Evolutionary conservation across 30 jellyfish, hydroid and myxozoan genomes (phyloP).

Genomic region (Hydra vulgaris): DNA sequence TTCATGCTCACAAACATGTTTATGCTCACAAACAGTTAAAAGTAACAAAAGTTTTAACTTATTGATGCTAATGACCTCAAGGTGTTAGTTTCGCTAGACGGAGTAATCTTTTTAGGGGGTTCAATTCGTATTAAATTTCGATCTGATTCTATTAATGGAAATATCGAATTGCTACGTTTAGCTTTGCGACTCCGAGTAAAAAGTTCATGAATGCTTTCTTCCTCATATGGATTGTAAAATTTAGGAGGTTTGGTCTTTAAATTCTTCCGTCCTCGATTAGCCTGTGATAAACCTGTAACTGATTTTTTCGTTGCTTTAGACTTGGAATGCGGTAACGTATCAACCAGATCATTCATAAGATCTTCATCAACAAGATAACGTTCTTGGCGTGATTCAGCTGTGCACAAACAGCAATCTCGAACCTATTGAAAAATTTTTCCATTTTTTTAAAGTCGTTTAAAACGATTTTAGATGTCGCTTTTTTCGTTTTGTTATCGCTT

Average conservation of each 20-base stretch:
- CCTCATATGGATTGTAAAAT: conserved; percentile 29
- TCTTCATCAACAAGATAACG: conserved; percentile 5
- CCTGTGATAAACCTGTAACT: background rate
- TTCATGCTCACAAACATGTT: too few species aligned
- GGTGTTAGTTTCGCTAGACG: background rate
- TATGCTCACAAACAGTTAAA: too few species aligned
- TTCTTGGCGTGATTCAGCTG: conserved; percentile 29
- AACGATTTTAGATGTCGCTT: too few species aligned
- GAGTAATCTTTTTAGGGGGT: background rate
- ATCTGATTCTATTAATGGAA: conserved; percentile 12
- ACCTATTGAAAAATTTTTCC: too few species aligned
- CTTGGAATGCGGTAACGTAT: background rate
- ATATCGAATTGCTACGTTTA: conserved; percentile 21
- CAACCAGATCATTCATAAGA: background rate
- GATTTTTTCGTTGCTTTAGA: background rate
- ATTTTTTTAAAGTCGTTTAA: too few species aligned
- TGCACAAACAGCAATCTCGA: conserved; percentile 25
- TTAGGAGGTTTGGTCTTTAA: conserved; percentile 12
- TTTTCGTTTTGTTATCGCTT: too few species aligned
- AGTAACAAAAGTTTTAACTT: background rate
- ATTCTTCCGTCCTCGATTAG: conserved; percentile 1
- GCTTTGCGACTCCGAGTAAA: conserved; percentile 13
- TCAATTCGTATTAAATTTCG: background rate
- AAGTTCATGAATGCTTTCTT: conserved; percentile 23
- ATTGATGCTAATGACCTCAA: background rate